phyloP scores from a whole-genome alignment of 2,797 vertebrate genomes.

The Taenioides sp. region DNA sequence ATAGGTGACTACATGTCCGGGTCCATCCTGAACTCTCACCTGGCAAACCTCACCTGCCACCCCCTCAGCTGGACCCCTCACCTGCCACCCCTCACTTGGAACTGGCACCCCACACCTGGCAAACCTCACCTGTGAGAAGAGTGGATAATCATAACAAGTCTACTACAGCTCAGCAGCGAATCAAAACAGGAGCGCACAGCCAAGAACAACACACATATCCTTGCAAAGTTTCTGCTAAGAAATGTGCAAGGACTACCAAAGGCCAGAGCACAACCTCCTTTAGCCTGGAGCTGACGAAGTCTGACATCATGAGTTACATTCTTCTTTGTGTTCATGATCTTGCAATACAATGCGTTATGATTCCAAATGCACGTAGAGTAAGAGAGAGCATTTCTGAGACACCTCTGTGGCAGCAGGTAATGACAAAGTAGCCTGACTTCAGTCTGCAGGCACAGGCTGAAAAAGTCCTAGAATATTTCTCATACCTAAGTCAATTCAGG shows the following conservation, averaged over 20 bases:
- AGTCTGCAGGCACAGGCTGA: background rate
- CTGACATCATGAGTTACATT: background rate
- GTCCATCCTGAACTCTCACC: background rate
- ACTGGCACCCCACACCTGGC: constrained; percentile 3
- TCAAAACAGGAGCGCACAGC: background rate
- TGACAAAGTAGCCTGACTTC: background rate
- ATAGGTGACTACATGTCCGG: constrained; percentile 24
- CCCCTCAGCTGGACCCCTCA: background rate
- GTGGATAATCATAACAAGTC: constrained; percentile 7
- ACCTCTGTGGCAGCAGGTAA: background rate
- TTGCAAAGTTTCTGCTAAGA: background rate
- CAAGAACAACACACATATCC: background rate
- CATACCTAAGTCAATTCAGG: constrained; percentile 1
- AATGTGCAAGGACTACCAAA: background rate
- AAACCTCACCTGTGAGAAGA: background rate
- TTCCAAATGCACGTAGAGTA: background rate
- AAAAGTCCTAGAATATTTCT: background rate
- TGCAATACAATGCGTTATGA: background rate
- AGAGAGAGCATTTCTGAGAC: background rate
- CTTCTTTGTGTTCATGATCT: background rate
- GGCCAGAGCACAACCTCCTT: background rate
- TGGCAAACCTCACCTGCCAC: background rate
- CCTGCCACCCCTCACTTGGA: background rate
- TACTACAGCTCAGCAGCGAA: background rate
- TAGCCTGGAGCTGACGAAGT: background rate